Percentiles rank a stretch among this genome's conserved stretches.
Evolutionary conservation across 2,888 invertebrate species (phyloP).

Genomic region (Drosophila helvetica): DNA sequence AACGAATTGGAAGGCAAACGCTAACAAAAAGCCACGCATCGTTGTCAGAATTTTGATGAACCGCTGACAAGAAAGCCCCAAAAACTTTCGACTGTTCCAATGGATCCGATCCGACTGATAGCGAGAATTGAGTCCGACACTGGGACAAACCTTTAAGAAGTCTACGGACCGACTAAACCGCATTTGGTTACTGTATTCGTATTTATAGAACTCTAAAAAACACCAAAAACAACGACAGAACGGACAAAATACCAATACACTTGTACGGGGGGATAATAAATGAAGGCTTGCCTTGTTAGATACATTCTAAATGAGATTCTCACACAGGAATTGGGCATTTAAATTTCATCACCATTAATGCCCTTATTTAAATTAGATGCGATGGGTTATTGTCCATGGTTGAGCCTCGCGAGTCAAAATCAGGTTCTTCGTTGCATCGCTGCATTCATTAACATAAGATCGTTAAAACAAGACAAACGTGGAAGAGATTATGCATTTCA

Average conservation of each 20-base stretch:
- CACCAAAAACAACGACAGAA: neutral
- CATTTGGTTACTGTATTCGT: constrained; percentile 40
- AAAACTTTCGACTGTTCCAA: constrained; percentile 42
- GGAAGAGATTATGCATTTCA: constrained; percentile 12
- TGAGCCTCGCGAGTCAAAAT: neutral
- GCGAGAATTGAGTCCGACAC: neutral
- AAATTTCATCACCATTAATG: neutral
- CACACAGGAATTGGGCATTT: neutral
- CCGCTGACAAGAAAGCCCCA: constrained; percentile 5
- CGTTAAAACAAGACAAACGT: constrained; percentile 1
- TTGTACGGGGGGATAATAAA: constrained; percentile 7
- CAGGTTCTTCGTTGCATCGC: constrained; percentile 20
- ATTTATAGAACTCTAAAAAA: constrained; percentile 50
- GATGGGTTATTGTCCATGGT: neutral
- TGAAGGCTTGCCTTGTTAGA: constrained; percentile 13
- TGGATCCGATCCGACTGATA: too few species aligned
- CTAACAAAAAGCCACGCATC: constrained; percentile 64
- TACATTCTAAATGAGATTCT: constrained; percentile 20
- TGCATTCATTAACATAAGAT: constrained; percentile 14
- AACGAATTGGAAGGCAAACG: constrained; percentile 52
- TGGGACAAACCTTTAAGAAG: constrained; percentile 16
- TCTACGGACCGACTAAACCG: constrained; percentile 58
- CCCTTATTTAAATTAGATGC: constrained; percentile 27
- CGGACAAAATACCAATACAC: neutral
- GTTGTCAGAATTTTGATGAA: constrained; percentile 56